Conservation (phyloP, 1,140 invertebrate species). For the Scaptomyza hsui region DNA sequence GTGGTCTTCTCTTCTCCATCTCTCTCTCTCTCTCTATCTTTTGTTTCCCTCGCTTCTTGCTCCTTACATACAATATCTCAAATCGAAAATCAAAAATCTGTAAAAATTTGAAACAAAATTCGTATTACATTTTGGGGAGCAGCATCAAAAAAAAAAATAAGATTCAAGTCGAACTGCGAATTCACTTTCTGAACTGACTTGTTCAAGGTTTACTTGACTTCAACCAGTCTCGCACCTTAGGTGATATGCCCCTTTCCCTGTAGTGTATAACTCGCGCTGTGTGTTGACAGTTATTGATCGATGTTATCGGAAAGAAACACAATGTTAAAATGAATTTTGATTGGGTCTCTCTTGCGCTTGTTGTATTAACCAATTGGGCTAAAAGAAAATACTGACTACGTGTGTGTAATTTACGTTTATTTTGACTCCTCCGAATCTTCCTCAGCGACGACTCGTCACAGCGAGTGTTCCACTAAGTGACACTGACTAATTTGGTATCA, state of each 20-base stretch:
- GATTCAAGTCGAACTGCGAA: not conserved
- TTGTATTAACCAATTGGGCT: constrained; percentile 58
- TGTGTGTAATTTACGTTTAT: constrained; percentile 69
- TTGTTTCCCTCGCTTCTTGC: not conserved
- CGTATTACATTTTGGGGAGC: constrained; percentile 68
- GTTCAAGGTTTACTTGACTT: not conserved
- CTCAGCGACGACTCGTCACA: constrained; percentile 5
- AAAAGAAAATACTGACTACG: constrained; percentile 14
- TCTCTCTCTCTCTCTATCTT: not conserved
- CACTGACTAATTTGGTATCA: constrained; percentile 75
- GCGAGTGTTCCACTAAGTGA: constrained; percentile 65
- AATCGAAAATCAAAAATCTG: constrained; percentile 56
- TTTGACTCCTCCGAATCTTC: constrained; percentile 39
- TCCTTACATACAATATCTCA: constrained; percentile 9
- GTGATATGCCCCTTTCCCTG: constrained; percentile 4
- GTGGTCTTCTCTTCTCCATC: constrained; percentile 53
- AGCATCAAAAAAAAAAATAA: constrained; percentile 19
- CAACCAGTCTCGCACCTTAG: too few relatives aligned
- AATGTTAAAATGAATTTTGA: constrained; percentile 79
- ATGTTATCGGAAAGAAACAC: constrained; percentile 64
- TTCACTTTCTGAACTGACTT: constrained; percentile 1
- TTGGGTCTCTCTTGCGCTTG: constrained; percentile 47
- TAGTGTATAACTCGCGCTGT: constrained; percentile 31
- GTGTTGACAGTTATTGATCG: constrained; percentile 82
- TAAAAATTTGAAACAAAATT: constrained; percentile 55